These are phyloP conservation scores for Leptinotarsa rubiginosa DNA, from an alignment of 2,888 invertebrate genomes.

Conservation along the genomic window DNA sequence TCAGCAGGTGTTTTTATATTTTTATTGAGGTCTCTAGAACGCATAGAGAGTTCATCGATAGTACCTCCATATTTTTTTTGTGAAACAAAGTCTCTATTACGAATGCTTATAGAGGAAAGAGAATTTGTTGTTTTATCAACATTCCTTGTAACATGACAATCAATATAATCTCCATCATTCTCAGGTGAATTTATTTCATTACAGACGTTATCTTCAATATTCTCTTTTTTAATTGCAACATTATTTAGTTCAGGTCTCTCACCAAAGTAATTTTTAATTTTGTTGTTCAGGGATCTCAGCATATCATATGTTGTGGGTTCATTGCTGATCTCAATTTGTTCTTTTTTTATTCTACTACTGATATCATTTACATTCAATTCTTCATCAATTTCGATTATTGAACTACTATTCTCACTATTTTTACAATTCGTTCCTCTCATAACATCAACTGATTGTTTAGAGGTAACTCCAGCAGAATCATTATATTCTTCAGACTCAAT, in stretches of 20 bases:
- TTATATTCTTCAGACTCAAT: background rate
- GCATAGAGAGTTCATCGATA: too few species aligned
- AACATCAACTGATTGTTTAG: background rate
- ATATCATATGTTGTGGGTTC: constrained; percentile 2
- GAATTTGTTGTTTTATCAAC: background rate
- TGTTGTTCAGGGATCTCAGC: constrained; percentile 6
- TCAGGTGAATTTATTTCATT: background rate
- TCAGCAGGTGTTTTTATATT: too few species aligned
- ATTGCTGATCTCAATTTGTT: background rate
- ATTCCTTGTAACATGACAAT: background rate
- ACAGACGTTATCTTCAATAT: background rate
- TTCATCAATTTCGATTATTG: background rate
- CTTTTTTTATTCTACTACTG: background rate
- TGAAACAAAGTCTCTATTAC: background rate
- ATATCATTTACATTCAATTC: constrained; percentile 5
- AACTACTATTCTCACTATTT: background rate
- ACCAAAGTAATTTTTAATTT: background rate
- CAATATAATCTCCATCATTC: background rate
- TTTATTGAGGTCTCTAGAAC: too few species aligned
- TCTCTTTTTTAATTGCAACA: background rate
- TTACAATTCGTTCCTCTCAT: background rate
- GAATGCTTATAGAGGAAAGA: background rate
- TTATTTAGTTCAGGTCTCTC: background rate
- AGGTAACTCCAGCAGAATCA: background rate
- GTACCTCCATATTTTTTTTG: background rate